Evolutionary conservation across 30 jellyfish, hydroid and myxozoan genomes (phyloP).

Genomic region (Turritopsis dohrnii): DNA sequence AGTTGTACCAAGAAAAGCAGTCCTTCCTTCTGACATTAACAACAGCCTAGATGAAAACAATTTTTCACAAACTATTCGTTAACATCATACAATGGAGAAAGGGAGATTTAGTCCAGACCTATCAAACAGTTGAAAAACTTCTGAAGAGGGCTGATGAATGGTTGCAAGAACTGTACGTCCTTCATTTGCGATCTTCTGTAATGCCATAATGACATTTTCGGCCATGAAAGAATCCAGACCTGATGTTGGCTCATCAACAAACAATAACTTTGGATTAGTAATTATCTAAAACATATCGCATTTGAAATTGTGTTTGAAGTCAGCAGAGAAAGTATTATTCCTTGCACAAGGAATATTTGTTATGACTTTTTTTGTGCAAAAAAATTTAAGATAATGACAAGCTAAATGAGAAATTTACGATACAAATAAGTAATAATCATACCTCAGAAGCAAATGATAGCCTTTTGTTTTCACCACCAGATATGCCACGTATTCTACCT

Average conservation of each 20-base stretch:
- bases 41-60: constrained; percentile 44
- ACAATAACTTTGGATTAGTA: constrained; percentile 77
- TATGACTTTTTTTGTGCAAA: too few relatives aligned
- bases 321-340: neutral
- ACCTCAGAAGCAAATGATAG: constrained; percentile 93
- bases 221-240: constrained; percentile 97
- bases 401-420: too few relatives aligned
- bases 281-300: constrained; percentile 37
- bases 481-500: constrained; percentile 89
- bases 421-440: too few relatives aligned
- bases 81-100: neutral
- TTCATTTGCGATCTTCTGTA: constrained; percentile 64
- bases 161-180: constrained; percentile 85
- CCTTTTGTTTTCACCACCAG: constrained; percentile 94
- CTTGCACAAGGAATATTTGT: too few relatives aligned
- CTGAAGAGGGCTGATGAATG: constrained; percentile 93
- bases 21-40: constrained; percentile 86
- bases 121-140: constrained; percentile 65
- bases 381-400: too few relatives aligned
- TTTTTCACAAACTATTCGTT: neutral
- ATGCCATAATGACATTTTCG: constrained; percentile 67
- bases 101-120: constrained; percentile 32
- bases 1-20: constrained; percentile 74
- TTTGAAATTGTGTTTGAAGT: neutral
- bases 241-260: constrained; percentile 96